Base-by-base conservation (phyloP, 2,888 invertebrate genomes). In the Crioceris asparagi region DNA sequence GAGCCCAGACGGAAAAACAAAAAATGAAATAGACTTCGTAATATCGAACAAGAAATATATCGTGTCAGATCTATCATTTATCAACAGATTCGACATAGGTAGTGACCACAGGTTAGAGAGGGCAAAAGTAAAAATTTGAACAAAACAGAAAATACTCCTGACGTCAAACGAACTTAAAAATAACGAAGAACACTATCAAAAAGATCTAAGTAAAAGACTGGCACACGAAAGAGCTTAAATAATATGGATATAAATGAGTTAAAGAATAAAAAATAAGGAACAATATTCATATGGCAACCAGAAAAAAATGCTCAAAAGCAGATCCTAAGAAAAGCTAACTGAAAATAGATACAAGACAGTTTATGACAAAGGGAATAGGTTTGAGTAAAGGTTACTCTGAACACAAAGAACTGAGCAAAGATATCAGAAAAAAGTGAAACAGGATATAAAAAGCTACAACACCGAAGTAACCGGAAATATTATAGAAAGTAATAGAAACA, bases 341-440 rank as follows among this genome's bases (percentile, higher is more conserved):
- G 29, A 29, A 29, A 7, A 11, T 29, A 29, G 6, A 11, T 11
- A 29, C 6, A 29, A 7, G 11, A 29, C 29, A n/a, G 11, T 11
- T 29, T n/a, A n/a, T n/a, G n/a, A n/a, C n/a, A n/a, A 29, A 12
- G 29, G 11, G 11, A 29, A 29, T 29, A 29, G 6, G 29, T 29
- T 29, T 29, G 11, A 7, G 5, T 8, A 29, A 29, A 29, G n/a
- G 11, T 8, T 11, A 12, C 7, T 8, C 11, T 29, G 29, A 29
- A 11, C 11, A 29, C 29, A 29, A 7, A 11, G 29, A 29, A 29
- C 5, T 29, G 6, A 29, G 11, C 11, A 29, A 29, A 6, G 11
- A n/a, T 8, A 29, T 29, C 6, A 29, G 29, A 12, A 29, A 29
- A 12, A 29, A 29, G 5, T n/a, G n/a, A n/a, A 12, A 29, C 29